phyloP scores from a whole-genome alignment of 2,113 vertebrate genomes.

The Misgurnus anguillicaudatus region DNA sequence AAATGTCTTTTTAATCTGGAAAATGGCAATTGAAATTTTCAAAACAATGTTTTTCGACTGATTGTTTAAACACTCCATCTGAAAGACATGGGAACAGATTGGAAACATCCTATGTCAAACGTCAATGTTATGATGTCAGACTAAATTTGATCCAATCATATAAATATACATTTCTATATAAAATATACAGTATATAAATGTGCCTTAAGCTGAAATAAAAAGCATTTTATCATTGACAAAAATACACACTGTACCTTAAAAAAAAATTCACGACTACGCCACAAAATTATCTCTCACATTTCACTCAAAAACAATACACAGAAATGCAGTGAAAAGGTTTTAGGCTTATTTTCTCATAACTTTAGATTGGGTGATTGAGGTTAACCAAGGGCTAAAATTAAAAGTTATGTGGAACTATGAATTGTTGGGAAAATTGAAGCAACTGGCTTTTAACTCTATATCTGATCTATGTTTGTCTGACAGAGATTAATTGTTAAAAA shows the following conservation, averaged over 20 bases:
- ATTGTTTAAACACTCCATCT: too few species aligned
- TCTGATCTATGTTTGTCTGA: conserved; percentile 10
- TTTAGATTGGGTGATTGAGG: conserved; percentile 48
- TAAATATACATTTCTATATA: too few species aligned
- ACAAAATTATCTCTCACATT: not conserved
- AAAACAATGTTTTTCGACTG: too few species aligned
- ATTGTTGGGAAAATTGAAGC: conserved; percentile 10
- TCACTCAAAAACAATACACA: not conserved
- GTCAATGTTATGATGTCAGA: too few species aligned
- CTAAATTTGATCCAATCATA: too few species aligned
- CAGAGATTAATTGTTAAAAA: conserved; percentile 5
- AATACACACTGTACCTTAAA: not conserved
- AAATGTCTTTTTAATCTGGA: too few species aligned
- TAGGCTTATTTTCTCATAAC: conserved; percentile 25
- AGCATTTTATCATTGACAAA: not conserved
- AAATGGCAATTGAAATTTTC: too few species aligned
- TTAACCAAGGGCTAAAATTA: conserved; percentile 51
- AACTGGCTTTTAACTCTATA: not conserved
- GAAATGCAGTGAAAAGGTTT: not conserved
- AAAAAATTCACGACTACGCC: not conserved
- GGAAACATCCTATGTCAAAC: too few species aligned
- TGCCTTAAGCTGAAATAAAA: too few species aligned
- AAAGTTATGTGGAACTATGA: conserved; percentile 17
- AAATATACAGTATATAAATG: too few species aligned
- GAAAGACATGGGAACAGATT: too few species aligned